Conservation (phyloP, 2,113 vertebrate genomes). For the Balaeniceps rex region DNA sequence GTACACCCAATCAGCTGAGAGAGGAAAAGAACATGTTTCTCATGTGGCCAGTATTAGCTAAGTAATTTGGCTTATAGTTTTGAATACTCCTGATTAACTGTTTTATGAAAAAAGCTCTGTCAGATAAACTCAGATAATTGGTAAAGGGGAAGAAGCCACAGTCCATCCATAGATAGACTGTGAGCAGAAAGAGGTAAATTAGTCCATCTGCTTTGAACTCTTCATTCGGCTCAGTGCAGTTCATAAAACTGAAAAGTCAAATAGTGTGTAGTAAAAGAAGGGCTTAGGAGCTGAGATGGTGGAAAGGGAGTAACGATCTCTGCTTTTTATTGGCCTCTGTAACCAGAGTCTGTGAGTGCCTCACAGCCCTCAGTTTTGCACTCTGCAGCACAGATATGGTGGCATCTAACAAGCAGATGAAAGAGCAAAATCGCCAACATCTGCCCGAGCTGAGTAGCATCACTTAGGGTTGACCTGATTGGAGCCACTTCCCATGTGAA, state of each 20-base stretch:
- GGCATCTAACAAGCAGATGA: neutral
- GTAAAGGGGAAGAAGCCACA: constrained; percentile 2
- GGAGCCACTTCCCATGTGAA: neutral
- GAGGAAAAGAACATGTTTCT: constrained; percentile 17
- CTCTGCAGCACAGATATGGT: neutral
- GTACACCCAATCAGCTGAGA: neutral
- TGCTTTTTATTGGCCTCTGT: neutral
- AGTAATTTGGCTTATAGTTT: constrained; percentile 25
- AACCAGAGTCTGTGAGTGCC: neutral
- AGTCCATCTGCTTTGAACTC: neutral
- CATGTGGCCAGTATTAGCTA: neutral
- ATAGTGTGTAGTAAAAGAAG: neutral
- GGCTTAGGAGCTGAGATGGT: neutral
- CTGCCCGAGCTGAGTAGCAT: neutral
- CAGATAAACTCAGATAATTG: constrained; percentile 17
- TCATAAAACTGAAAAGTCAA: constrained; percentile 17
- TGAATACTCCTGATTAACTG: constrained; percentile 25
- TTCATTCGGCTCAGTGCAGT: neutral
- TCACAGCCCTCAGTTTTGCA: neutral
- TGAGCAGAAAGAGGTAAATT: constrained; percentile 31
- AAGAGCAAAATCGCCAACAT: neutral
- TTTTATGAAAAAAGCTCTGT: constrained; percentile 6
- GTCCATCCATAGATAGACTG: neutral
- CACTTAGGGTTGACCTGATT: neutral
- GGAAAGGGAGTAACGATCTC: neutral